These are phyloP conservation scores for Metridium senile DNA, from an alignment of 92 coral and sea anemone species.

Conservation along the genomic window DNA sequence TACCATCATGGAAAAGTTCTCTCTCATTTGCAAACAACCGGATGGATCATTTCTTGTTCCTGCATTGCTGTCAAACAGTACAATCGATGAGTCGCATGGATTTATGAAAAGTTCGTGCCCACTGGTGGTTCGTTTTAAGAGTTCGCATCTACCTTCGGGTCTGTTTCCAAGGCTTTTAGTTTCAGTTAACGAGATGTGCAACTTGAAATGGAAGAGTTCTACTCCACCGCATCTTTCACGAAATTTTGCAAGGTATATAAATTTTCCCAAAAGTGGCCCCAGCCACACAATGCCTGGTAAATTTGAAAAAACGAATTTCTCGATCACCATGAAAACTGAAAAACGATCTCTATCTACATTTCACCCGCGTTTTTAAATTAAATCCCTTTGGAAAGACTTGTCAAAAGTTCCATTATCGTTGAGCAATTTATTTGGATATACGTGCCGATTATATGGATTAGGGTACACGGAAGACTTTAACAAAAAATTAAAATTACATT, in stretches of 20 bases:
- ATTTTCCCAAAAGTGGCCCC: not conserved
- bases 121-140: slow-evolving; percentile 36
- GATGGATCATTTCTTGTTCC: slow-evolving; percentile 45
- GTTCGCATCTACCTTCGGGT: slow-evolving; percentile 40
- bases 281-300: too few relatives aligned
- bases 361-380: too few relatives aligned
- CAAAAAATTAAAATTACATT: too few relatives aligned
- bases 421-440: too few relatives aligned
- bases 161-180: slow-evolving; percentile 51
- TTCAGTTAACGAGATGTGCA: slow-evolving; percentile 18
- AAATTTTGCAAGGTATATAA: slow-evolving; percentile 43
- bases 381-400: too few relatives aligned
- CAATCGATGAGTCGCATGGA: not conserved
- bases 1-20: slow-evolving; percentile 44
- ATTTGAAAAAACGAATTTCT: too few relatives aligned
- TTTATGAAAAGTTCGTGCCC: slow-evolving; percentile 5
- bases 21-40: slow-evolving; percentile 34
- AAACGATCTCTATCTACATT: too few relatives aligned
- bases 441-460: too few relatives aligned
- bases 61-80: slow-evolving; percentile 33
- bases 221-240: slow-evolving; percentile 21
- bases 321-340: too few relatives aligned
- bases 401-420: too few relatives aligned
- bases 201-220: slow-evolving; percentile 7
- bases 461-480: too few relatives aligned